Conservation (phyloP, 2,888 invertebrate species). For the Melitaea athalia region DNA sequence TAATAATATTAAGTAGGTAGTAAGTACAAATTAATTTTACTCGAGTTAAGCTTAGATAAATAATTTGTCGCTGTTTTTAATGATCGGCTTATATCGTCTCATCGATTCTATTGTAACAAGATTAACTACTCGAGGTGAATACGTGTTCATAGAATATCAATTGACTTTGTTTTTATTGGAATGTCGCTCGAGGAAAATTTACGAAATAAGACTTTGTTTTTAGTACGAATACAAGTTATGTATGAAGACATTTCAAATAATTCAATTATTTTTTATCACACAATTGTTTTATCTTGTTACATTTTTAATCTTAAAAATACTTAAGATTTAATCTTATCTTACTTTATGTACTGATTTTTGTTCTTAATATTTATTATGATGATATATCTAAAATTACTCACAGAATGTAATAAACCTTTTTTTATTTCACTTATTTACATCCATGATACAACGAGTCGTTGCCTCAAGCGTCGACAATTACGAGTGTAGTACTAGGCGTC, state of each 20-base stretch:
- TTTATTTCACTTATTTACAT: slow-evolving; percentile 65
- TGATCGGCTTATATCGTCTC: slow-evolving; percentile 75
- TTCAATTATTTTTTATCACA: slow-evolving; percentile 26
- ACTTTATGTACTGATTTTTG: background rate
- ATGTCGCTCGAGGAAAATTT: slow-evolving; percentile 30
- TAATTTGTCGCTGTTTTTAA: slow-evolving; percentile 60
- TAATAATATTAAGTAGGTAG: no score
- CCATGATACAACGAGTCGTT: slow-evolving; percentile 56
- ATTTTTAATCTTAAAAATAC: background rate
- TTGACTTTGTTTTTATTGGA: slow-evolving; percentile 53
- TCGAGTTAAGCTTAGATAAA: slow-evolving; percentile 18
- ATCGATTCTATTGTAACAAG: slow-evolving; percentile 72
- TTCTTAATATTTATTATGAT: background rate
- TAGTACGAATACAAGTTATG: slow-evolving; percentile 6
- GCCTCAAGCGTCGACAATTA: slow-evolving; percentile 77
- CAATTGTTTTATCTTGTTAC: background rate
- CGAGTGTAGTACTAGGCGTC: slow-evolving; percentile 76
- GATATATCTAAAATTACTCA: background rate
- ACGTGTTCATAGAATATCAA: slow-evolving; percentile 68
- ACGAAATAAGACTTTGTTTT: slow-evolving; percentile 26
- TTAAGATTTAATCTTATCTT: background rate
- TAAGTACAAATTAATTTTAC: slow-evolving; percentile 5
- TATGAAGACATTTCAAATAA: background rate
- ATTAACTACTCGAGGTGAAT: slow-evolving; percentile 71
- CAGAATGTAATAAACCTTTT: background rate